Conservation (phyloP, 2,797 vertebrate species). For the Acanthurus lineatus region DNA sequence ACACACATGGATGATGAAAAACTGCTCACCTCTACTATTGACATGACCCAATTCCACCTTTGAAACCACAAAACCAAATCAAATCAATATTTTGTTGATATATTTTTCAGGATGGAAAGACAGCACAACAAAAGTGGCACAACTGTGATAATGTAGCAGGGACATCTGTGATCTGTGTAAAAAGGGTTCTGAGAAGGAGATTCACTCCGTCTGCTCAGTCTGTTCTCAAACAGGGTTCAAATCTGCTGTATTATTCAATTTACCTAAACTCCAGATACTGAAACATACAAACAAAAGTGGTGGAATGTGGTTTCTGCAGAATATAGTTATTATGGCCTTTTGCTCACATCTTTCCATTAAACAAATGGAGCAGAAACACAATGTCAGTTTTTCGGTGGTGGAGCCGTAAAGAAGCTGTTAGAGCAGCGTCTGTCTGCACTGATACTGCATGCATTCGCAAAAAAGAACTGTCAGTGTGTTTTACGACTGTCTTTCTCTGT, state of each 20-base stretch:
- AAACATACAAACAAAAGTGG: background rate
- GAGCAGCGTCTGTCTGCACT: conserved; percentile 27
- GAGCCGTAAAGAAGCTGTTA: conserved; percentile 36
- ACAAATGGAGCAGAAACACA: conserved; percentile 48
- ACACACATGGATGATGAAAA: too few species aligned
- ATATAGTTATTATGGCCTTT: conserved; percentile 17
- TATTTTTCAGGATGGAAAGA: background rate
- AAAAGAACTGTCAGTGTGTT: conserved; percentile 34
- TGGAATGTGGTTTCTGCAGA: conserved; percentile 6
- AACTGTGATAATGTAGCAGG: background rate
- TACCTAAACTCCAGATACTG: background rate
- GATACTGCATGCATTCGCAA: conserved; percentile 23
- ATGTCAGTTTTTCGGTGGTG: conserved; percentile 17
- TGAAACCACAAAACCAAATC: too few species aligned
- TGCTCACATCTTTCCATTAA: conserved; percentile 26
- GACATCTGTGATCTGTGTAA: background rate
- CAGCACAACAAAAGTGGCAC: background rate
- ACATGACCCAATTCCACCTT: too few species aligned
- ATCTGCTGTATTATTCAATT: background rate
- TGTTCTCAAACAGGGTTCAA: background rate
- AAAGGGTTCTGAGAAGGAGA: background rate
- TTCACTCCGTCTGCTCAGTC: background rate
- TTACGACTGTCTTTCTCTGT: conserved; percentile 26
- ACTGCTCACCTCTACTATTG: too few species aligned
- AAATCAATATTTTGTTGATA: background rate